Conservation (phyloP, 1,140 invertebrate genomes). For the Drosophila ohnishii region DNA sequence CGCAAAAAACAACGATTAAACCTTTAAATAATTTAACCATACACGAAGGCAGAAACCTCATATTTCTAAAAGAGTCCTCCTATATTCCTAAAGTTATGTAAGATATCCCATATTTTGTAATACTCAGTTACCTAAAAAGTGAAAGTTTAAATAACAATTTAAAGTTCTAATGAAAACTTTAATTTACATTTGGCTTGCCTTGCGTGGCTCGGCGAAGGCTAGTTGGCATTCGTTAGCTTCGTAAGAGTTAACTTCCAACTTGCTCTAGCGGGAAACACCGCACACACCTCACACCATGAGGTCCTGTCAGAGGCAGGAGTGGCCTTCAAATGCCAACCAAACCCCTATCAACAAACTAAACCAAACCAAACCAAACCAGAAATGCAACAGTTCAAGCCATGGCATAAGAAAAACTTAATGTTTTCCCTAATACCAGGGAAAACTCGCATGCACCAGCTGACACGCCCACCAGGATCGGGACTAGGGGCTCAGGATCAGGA, state of each 20-base stretch:
- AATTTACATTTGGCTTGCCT: slow-evolving; percentile 23
- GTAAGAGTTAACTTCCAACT: slow-evolving; percentile 30
- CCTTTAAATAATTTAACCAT: neutral
- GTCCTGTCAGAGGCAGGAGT: slow-evolving; percentile 38
- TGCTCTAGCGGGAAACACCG: slow-evolving; percentile 14
- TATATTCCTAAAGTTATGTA: neutral
- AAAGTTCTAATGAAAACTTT: slow-evolving; percentile 11
- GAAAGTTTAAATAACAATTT: neutral
- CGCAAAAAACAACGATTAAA: neutral
- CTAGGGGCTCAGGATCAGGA: neutral
- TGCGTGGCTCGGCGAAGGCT: slow-evolving; percentile 26
- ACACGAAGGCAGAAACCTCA: too few species aligned
- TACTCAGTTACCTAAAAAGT: neutral
- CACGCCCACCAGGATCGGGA: slow-evolving; percentile 20
- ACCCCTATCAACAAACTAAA: slow-evolving; percentile 36
- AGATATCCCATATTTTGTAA: neutral
- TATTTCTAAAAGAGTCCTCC: neutral
- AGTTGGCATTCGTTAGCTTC: slow-evolving; percentile 20
- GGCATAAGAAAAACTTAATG: slow-evolving; percentile 26
- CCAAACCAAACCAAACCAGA: slow-evolving; percentile 39
- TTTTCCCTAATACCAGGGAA: slow-evolving; percentile 54
- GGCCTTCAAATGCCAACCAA: slow-evolving; percentile 48
- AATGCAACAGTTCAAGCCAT: slow-evolving; percentile 55
- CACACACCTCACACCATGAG: slow-evolving; percentile 3
- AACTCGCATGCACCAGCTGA: slow-evolving; percentile 44